Conservation (phyloP, 2,888 invertebrate species). For the Plemyria rubiginata region DNA sequence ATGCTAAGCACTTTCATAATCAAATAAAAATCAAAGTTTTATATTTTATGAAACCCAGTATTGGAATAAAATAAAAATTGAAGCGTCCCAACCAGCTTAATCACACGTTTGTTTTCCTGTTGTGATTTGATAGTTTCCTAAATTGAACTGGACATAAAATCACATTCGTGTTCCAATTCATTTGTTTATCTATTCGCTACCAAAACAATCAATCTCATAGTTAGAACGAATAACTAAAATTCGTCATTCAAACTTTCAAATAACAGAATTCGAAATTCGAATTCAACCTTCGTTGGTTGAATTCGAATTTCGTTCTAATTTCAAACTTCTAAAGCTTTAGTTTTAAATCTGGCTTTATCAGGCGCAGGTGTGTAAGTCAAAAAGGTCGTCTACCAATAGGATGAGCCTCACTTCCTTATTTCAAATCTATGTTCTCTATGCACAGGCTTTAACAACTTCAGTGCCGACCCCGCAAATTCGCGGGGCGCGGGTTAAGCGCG, state of each 20-base stretch:
- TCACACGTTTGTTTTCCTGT: not conserved
- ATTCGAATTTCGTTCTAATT: slow-evolving; percentile 8
- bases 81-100: not conserved
- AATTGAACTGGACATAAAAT: not conserved
- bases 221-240: not conserved
- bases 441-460: slow-evolving; percentile 63
- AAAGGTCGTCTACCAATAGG: slow-evolving; percentile 58
- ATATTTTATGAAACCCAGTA: no score
- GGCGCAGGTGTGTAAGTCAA: slow-evolving; percentile 45
- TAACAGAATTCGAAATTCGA: not conserved
- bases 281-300: no score
- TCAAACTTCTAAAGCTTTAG: slow-evolving; percentile 19
- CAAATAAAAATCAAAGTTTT: no score
- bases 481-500: no score
- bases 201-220: not conserved
- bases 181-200: not conserved
- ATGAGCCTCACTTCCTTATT: slow-evolving; percentile 69
- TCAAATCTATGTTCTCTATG: slow-evolving; percentile 72
- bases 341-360: slow-evolving; percentile 34
- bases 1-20: no score
- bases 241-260: not conserved
- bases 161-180: not conserved
- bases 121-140: not conserved
- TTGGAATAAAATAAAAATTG: not conserved
- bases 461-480: no score